Percentiles rank a stretch among this genome's conserved stretches.
Evolutionary conservation across 2,113 vertebrate species (phyloP).

Genomic region (Miniopterus natalensis): DNA sequence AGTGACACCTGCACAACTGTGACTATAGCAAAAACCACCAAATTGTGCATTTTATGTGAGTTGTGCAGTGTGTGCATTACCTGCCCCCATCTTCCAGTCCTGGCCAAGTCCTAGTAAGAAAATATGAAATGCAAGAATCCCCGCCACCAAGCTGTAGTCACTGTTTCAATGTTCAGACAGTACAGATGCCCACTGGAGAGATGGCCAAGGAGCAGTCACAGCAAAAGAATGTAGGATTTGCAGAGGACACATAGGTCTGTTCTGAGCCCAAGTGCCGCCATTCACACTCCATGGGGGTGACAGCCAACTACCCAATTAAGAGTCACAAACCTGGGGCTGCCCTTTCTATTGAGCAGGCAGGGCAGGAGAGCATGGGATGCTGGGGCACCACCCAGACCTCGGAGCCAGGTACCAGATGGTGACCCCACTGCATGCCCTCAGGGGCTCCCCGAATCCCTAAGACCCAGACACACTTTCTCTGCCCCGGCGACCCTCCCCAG

Average conservation of each 20-base stretch:
- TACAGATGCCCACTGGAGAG: not conserved
- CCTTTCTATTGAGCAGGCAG: not conserved
- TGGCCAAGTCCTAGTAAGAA: not conserved
- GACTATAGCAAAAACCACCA: rapidly evolving
- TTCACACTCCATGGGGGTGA: not conserved
- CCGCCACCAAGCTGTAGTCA: rapidly evolving
- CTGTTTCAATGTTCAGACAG: not conserved
- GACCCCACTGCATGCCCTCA: not conserved
- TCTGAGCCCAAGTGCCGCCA: not conserved
- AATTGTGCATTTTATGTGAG: rapidly evolving
- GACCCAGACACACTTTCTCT: not conserved
- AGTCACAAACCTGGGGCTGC: not conserved
- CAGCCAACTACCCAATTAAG: not conserved
- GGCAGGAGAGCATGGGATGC: rapidly evolving
- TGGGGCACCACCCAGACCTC: not conserved
- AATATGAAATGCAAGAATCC: not conserved
- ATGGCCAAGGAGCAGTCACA: not conserved
- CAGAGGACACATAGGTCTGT: not conserved
- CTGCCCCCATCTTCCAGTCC: not conserved
- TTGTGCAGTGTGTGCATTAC: rapidly evolving
- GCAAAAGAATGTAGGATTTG: not conserved
- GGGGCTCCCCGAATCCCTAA: not conserved
- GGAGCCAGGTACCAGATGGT: not conserved
- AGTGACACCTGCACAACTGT: not conserved
- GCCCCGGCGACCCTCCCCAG: not conserved